These are phyloP conservation scores for Syngnathus typhle DNA, from an alignment of 2,113 vertebrate species.

Conservation along the genomic window DNA sequence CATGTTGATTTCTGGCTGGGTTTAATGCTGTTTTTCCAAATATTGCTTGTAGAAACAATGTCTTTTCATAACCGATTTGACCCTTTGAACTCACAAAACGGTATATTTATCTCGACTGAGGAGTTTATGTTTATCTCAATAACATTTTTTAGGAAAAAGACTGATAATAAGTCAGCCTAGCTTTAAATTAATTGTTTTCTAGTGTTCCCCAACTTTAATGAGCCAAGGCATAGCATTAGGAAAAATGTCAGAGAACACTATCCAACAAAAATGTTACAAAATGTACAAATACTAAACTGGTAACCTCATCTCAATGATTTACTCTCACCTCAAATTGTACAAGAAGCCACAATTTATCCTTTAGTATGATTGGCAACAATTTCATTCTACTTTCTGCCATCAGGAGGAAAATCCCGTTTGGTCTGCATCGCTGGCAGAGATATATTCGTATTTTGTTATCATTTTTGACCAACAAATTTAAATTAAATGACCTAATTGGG, in stretches of 20 bases:
- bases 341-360: too few species aligned
- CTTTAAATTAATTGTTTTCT: neutral
- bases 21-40: neutral
- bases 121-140: neutral
- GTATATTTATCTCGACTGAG: neutral
- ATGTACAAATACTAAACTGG: neutral
- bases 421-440: neutral
- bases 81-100: neutral
- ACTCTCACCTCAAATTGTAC: too few species aligned
- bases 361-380: neutral
- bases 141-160: neutral
- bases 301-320: neutral
- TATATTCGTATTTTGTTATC: too few species aligned
- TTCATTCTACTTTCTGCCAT: neutral
- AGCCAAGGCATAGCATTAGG: neutral
- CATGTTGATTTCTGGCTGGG: slow-evolving; percentile 24
- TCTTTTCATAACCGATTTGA: neutral
- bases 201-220: neutral
- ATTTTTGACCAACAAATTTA: too few species aligned
- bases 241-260: neutral
- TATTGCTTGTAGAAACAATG: neutral
- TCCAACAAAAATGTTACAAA: neutral
- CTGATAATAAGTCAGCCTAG: neutral
- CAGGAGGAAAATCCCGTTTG: too few species aligned
- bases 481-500: neutral